A percentile compares a stretch with the other conserved stretches of the same genome.
These are phyloP conservation scores for Etheostoma cragini DNA, from an alignment of 2,113 vertebrate species.

Conservation along the genomic window DNA sequence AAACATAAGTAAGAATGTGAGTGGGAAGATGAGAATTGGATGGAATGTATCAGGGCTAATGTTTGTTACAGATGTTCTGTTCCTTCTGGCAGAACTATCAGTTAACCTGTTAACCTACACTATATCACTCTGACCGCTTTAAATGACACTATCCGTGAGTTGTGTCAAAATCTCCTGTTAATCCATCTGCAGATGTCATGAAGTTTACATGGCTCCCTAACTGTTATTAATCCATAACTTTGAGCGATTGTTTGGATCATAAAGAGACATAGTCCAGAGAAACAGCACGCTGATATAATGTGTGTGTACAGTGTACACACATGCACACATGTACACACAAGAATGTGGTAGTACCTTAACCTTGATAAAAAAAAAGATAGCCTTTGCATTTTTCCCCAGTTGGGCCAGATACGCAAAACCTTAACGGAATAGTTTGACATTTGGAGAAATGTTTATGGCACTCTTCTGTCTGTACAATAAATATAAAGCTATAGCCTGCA, in stretches of 20 bases:
- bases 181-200: constrained; percentile 45
- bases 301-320: neutral
- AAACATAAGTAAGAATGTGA: constrained; percentile 31
- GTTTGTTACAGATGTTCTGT: constrained; percentile 47
- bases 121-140: constrained; percentile 40
- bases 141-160: constrained; percentile 39
- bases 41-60: neutral
- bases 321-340: neutral
- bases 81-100: constrained; percentile 48
- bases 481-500: neutral
- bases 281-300: neutral
- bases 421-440: neutral
- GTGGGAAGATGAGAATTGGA: constrained; percentile 22
- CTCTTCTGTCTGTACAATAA: neutral
- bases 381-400: neutral
- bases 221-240: constrained; percentile 39
- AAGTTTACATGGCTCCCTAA: constrained; percentile 55
- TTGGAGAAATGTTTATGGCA: neutral
- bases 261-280: constrained; percentile 40
- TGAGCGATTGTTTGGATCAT: neutral
- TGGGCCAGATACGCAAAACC: neutral
- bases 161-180: constrained; percentile 35
- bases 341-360: neutral
- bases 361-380: constrained; percentile 12
- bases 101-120: constrained; percentile 58